Evolutionary conservation across 2,113 vertebrate species (phyloP).

Genomic region (Actenoides lindsayi): DNA sequence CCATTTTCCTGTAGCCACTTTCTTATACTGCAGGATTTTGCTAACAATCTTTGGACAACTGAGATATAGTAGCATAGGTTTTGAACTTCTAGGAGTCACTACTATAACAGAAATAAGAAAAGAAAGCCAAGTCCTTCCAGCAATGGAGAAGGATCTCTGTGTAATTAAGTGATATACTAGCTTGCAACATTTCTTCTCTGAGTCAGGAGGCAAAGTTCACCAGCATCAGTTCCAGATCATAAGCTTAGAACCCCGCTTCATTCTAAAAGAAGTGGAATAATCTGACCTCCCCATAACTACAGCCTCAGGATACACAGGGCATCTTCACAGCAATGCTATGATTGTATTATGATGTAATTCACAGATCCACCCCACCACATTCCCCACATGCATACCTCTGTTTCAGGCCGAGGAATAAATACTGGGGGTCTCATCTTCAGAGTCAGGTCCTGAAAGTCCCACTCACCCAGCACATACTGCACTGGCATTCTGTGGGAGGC

Average conservation of each 20-base stretch:
- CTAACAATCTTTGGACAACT: neutral
- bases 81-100: neutral
- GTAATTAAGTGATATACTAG: neutral
- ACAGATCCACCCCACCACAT: neutral
- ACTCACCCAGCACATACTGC: constrained; percentile 95
- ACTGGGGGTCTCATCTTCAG: constrained; percentile 94
- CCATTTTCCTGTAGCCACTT: neutral
- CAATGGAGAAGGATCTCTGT: neutral
- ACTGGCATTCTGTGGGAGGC: constrained; percentile 86
- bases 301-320: rapidly evolving
- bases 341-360: neutral
- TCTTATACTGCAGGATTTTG: neutral
- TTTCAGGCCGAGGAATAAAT: constrained; percentile 96
- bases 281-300: neutral
- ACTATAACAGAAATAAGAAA: neutral
- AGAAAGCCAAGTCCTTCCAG: neutral
- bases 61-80: neutral
- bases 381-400: constrained; percentile 82
- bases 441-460: constrained; percentile 92
- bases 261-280: neutral
- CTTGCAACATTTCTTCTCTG: neutral
- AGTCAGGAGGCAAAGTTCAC: neutral
- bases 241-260: neutral
- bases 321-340: neutral
- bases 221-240: neutral